Evolutionary conservation across 2,113 vertebrate genomes (phyloP), one percentile per base, ranked within the genome.

Genomic region (Scomber colias): DNA sequence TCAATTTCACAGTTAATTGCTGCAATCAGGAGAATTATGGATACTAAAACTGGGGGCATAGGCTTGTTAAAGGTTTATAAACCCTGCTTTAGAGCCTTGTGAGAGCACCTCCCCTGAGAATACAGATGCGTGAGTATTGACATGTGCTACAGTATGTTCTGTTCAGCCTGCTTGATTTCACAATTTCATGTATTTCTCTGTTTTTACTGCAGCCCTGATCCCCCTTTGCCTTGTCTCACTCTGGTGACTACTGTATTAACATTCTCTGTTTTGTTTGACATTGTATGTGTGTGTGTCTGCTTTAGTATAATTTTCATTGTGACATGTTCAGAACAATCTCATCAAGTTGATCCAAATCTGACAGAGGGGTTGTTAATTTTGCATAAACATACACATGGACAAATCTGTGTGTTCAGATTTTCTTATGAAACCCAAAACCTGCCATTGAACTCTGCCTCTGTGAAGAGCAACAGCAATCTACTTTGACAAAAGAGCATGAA

Each of bases 61-160:
- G 56, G 81, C 75, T 27, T 64, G 63, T 84, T 82, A 85, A 84
- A 84, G 31, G 55, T 72, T 87, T 75, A 82, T 50, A 83, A 84
- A 79, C 14, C 10, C 49, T 50, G 35, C 50, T 54, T 44, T 31
- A 51, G 24, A 81, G 57, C 65, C 17, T 10, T 27, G 10, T 17
- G 35, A 49, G 45, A 74, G 57, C 31, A 15, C 49, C 73, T n/a
- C 55, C 46, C 76, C 51, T 30, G 77, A 66, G 82, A 85, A 75
- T 70, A 86, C 64, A 82, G 69, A 69, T 75, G 61, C 4, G 3
- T 21, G 35, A 68, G 48, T 77, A 71, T 66, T 31, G 53, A 77
- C 49, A 30, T 82, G 27, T 60, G 64, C 75, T 76, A 21, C 21
- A 21, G 21, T 21, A 50, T 82, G 13, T 17, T 82, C 50, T 35